Percentiles rank a stretch among this genome's conserved stretches.
Conservation (phyloP, 2,888 invertebrate species). For the Aphodius granarius region DNA sequence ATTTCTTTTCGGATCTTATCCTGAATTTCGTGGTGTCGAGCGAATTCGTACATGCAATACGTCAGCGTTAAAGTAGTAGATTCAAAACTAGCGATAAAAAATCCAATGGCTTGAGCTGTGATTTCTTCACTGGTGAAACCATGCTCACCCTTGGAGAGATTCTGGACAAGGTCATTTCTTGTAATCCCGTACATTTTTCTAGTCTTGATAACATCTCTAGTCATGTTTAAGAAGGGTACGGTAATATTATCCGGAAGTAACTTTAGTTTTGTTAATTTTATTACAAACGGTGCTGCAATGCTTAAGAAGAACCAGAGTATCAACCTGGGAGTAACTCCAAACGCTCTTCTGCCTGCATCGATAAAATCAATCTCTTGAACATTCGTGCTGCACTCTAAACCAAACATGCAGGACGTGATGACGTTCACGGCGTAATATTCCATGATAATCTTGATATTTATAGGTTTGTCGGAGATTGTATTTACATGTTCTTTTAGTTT, state of each 20-base stretch:
- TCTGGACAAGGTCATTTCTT: background rate
- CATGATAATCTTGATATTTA: background rate
- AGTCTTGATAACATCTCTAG: background rate
- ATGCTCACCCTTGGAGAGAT: background rate
- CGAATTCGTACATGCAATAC: constrained; percentile 1
- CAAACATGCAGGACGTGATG: background rate
- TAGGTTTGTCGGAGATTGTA: background rate
- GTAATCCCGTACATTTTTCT: background rate
- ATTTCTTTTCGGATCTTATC: constrained; percentile 3
- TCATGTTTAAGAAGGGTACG: background rate
- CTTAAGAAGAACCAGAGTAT: background rate
- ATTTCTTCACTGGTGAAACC: background rate
- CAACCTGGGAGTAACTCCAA: background rate
- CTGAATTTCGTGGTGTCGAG: background rate
- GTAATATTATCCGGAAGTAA: background rate
- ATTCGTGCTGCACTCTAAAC: background rate
- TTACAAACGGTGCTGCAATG: background rate
- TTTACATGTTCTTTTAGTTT: background rate
- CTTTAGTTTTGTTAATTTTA: background rate
- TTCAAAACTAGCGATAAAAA: background rate
- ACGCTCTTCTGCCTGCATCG: background rate
- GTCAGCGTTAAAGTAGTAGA: background rate
- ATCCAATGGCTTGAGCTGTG: background rate
- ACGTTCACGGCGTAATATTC: background rate
- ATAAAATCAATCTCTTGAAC: background rate